phyloP scores from a whole-genome alignment of 2,113 vertebrate genomes.

The Pagrus major region DNA sequence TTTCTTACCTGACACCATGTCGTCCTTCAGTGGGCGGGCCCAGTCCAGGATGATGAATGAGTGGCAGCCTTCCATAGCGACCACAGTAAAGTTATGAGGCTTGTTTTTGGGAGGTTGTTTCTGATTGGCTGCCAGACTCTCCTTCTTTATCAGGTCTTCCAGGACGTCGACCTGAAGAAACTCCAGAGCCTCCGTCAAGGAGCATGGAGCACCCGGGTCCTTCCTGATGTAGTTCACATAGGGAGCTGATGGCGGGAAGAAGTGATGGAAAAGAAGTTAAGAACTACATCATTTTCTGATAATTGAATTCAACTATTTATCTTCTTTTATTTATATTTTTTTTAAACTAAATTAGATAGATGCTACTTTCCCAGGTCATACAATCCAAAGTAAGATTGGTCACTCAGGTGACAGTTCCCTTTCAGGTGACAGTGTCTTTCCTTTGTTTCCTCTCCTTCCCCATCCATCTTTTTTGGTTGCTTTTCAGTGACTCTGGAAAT shows the following conservation, averaged over 20 bases:
- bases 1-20: slow-evolving; percentile 93
- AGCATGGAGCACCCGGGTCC: slow-evolving; percentile 92
- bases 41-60: slow-evolving; percentile 98
- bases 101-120: slow-evolving; percentile 86
- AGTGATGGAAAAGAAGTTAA: background rate
- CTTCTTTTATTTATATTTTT: background rate
- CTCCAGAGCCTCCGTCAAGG: slow-evolving; percentile 96
- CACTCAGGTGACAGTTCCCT: background rate
- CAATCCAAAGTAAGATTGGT: background rate
- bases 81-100: slow-evolving; percentile 94
- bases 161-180: slow-evolving; percentile 96
- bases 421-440: background rate
- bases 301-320: background rate
- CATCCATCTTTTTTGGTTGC: slow-evolving; percentile 13
- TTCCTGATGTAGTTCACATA: slow-evolving; percentile 96
- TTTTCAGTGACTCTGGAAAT: slow-evolving; percentile 39
- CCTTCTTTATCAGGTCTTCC: slow-evolving; percentile 89
- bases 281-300: background rate
- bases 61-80: slow-evolving; percentile 97
- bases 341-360: no score
- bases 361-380: background rate
- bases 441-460: background rate
- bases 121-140: slow-evolving; percentile 75
- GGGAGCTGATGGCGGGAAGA: slow-evolving; percentile 85
- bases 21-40: slow-evolving; percentile 89